A percentile compares a stretch with the other conserved stretches of the same genome.
Evolutionary conservation across 2,113 vertebrate genomes (phyloP).

Genomic region (Lycaon pictus): DNA sequence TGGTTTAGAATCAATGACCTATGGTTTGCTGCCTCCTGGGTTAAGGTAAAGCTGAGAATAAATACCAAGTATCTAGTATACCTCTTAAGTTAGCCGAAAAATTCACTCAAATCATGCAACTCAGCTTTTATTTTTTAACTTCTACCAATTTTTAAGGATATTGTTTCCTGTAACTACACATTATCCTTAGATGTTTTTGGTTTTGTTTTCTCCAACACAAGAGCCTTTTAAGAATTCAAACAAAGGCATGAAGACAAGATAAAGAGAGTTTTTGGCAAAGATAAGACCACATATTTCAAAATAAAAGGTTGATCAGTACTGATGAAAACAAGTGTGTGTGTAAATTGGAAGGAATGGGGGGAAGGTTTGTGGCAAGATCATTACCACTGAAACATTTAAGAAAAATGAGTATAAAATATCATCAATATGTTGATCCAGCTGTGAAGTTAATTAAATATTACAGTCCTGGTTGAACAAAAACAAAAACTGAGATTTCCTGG

Average conservation of each 20-base stretch:
- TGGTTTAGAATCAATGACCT: background rate
- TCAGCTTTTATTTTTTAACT: background rate
- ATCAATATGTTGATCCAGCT: conserved; percentile 74
- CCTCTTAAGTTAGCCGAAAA: background rate
- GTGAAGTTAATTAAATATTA: conserved; percentile 79
- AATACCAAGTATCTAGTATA: background rate
- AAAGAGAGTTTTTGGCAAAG: background rate
- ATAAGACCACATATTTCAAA: background rate
- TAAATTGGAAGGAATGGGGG: background rate
- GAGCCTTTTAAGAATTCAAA: background rate
- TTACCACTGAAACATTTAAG: conserved; percentile 46
- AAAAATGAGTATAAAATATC: conserved; percentile 68
- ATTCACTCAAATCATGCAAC: background rate
- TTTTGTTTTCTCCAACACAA: background rate
- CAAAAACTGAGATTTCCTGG: conserved; percentile 74
- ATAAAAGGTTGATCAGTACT: background rate
- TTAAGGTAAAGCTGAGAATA: background rate
- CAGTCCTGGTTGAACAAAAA: conserved; percentile 69
- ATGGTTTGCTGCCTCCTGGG: background rate
- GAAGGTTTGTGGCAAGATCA: background rate
- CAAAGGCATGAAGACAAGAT: background rate
- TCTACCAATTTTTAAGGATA: background rate
- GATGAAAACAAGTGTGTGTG: background rate
- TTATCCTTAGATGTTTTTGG: background rate
- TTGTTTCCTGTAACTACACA: background rate